Evolutionary conservation across 64 coral and sea anemone species (phyloP).

Genomic region (Trachythela sp.): DNA sequence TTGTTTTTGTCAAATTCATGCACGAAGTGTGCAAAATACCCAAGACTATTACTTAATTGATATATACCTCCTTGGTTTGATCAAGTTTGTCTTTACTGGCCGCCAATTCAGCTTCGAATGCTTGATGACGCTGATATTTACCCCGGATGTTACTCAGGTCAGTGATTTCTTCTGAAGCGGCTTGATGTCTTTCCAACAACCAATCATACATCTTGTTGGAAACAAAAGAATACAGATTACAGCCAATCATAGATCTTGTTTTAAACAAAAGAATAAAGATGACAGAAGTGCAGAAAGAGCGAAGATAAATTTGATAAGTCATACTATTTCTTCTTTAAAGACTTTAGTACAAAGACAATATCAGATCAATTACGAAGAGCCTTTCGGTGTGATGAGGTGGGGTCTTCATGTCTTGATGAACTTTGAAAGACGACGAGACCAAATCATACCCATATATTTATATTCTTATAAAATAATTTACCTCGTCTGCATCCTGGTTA

Average conservation of each 20-base stretch:
- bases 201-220: slow-evolving; percentile 88
- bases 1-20: no score
- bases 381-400: no score
- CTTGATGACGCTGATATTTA: slow-evolving; percentile 74
- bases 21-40: no score
- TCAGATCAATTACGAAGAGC: no score
- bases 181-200: slow-evolving; percentile 77
- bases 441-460: no score
- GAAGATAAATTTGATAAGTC: no score
- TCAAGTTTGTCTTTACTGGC: slow-evolving; percentile 87
- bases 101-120: slow-evolving; percentile 91
- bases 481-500: slow-evolving; percentile 94
- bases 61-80: slow-evolving; percentile 88
- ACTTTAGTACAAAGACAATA: no score
- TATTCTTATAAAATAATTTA: slow-evolving; percentile 42
- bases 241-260: slow-evolving; percentile 96
- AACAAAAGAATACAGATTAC: slow-evolving; percentile 31
- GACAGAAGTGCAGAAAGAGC: no score
- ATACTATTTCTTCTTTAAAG: no score
- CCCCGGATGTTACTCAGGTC: slow-evolving; percentile 95
- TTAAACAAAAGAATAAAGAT: not conserved
- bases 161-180: slow-evolving; percentile 88
- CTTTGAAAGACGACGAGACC: no score
- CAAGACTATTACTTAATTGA: no score
- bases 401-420: no score